Evolutionary conservation across 2,888 invertebrate genomes (phyloP).

Genomic region (Drosophila picticornis): DNA sequence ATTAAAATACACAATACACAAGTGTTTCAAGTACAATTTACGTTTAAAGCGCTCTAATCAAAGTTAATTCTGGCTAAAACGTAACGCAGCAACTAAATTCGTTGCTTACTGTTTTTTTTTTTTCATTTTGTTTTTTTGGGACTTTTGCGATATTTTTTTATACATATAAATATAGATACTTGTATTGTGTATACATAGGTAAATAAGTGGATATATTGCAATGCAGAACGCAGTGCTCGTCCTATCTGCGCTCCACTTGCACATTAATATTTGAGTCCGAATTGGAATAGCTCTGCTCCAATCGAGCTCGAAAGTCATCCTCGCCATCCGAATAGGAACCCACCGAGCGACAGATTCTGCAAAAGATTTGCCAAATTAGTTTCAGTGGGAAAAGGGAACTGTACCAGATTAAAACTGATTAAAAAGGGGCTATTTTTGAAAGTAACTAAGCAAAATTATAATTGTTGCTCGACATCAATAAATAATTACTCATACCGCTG

Average conservation of each 20-base stretch:
- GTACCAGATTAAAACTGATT: neutral
- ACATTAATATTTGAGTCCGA: slow-evolving; percentile 80
- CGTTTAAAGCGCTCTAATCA: slow-evolving; percentile 28
- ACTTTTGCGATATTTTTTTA: slow-evolving; percentile 20
- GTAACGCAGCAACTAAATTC: slow-evolving; percentile 14
- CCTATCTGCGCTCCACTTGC: slow-evolving; percentile 68
- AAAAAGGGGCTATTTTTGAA: neutral
- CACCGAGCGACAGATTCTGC: slow-evolving; percentile 82
- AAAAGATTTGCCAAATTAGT: slow-evolving; percentile 6
- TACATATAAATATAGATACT: slow-evolving; percentile 54
- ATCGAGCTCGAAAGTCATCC: slow-evolving; percentile 68
- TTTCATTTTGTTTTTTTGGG: slow-evolving; percentile 3
- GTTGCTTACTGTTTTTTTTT: slow-evolving; percentile 8
- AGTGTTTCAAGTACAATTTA: slow-evolving; percentile 38
- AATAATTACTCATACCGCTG: slow-evolving; percentile 59
- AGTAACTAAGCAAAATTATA: neutral
- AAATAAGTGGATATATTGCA: slow-evolving; percentile 45
- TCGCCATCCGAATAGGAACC: slow-evolving; percentile 84
- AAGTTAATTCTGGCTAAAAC: slow-evolving; percentile 44
- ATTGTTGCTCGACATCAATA: neutral
- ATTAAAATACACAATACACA: slow-evolving; percentile 55
- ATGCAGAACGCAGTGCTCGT: slow-evolving; percentile 27
- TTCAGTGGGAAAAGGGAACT: neutral
- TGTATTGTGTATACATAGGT: slow-evolving; percentile 21
- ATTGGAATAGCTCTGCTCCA: slow-evolving; percentile 77